Conservation (phyloP, 2,888 invertebrate species). For the Synergus japonicus region DNA sequence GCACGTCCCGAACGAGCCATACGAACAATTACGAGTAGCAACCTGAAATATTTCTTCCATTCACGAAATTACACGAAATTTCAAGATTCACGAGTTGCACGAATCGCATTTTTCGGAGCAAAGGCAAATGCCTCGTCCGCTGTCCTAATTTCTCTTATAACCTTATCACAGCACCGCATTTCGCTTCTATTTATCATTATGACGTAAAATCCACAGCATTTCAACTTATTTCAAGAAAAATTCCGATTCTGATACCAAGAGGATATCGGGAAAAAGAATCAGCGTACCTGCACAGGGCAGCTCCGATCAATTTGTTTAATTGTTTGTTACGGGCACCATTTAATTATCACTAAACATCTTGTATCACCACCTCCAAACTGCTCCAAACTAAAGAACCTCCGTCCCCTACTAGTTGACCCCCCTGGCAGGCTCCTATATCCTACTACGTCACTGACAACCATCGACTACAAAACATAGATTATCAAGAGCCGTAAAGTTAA, state of each 20-base stretch:
- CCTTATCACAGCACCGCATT: slow-evolving; percentile 55
- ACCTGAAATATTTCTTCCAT: slow-evolving; percentile 30
- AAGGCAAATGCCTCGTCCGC: slow-evolving; percentile 26
- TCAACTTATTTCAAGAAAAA: slow-evolving; percentile 57
- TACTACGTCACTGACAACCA: slow-evolving; percentile 61
- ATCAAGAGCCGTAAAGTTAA: neutral
- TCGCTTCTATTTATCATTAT: slow-evolving; percentile 44
- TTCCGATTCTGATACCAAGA: slow-evolving; percentile 29
- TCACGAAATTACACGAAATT: slow-evolving; percentile 49
- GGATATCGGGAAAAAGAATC: slow-evolving; percentile 31
- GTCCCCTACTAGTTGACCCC: slow-evolving; percentile 65
- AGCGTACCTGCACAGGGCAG: slow-evolving; percentile 58
- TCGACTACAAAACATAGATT: neutral
- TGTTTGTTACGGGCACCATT: slow-evolving; percentile 70
- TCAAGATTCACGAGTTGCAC: slow-evolving; percentile 56
- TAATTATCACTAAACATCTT: slow-evolving; percentile 70
- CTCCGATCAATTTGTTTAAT: slow-evolving; percentile 52
- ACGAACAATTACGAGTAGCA: slow-evolving; percentile 27
- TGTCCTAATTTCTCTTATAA: slow-evolving; percentile 48
- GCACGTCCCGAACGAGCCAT: slow-evolving; percentile 44
- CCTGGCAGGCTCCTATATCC: slow-evolving; percentile 63
- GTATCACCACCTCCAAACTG: slow-evolving; percentile 69
- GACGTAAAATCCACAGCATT: slow-evolving; percentile 43
- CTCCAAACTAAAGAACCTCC: slow-evolving; percentile 58
- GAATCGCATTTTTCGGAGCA: slow-evolving; percentile 23